Conservation (phyloP, 2,797 vertebrate genomes). For the Sebastes cheni region DNA sequence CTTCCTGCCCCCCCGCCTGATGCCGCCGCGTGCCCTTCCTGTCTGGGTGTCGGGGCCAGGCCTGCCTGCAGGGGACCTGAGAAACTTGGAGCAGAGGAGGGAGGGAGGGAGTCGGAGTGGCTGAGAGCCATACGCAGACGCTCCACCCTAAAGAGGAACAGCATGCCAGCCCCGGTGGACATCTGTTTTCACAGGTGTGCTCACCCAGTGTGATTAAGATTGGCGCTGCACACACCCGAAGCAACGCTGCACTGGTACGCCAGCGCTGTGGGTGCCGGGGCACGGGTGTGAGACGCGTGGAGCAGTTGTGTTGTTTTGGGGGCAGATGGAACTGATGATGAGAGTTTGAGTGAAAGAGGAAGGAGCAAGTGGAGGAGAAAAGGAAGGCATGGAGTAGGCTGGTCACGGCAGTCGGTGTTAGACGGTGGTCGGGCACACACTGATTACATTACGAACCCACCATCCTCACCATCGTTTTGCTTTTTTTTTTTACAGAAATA, state of each 20-base stretch:
- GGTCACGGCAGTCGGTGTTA: no score
- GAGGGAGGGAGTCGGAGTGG: constrained; percentile 17
- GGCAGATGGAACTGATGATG: constrained; percentile 73
- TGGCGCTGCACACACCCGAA: constrained; percentile 52
- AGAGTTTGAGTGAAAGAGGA: constrained; percentile 63
- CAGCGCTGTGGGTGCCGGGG: constrained; percentile 57
- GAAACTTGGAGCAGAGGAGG: constrained; percentile 6
- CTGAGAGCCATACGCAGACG: constrained; percentile 49
- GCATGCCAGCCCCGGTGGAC: constrained; percentile 75
- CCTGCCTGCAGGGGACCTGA: constrained; percentile 44
- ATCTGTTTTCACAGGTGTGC: constrained; percentile 87
- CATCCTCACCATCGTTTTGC: no score
- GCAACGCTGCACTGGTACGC: constrained; percentile 37
- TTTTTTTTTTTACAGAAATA: no score
- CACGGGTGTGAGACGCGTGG: constrained; percentile 48
- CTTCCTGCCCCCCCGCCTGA: constrained; percentile 63
- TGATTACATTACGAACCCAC: no score
- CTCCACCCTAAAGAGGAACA: constrained; percentile 76
- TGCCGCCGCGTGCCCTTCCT: constrained; percentile 56
- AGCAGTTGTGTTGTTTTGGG: constrained; percentile 62
- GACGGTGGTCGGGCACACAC: no score
- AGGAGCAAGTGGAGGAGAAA: constrained; percentile 51
- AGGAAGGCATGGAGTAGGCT: constrained; percentile 13
- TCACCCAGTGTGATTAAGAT: constrained; percentile 82
- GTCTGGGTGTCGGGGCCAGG: constrained; percentile 43